A percentile compares a stretch with the other conserved stretches of the same genome.
Evolutionary conservation across 1,140 invertebrate genomes (phyloP).

Genomic region (Danaus plexippus): DNA sequence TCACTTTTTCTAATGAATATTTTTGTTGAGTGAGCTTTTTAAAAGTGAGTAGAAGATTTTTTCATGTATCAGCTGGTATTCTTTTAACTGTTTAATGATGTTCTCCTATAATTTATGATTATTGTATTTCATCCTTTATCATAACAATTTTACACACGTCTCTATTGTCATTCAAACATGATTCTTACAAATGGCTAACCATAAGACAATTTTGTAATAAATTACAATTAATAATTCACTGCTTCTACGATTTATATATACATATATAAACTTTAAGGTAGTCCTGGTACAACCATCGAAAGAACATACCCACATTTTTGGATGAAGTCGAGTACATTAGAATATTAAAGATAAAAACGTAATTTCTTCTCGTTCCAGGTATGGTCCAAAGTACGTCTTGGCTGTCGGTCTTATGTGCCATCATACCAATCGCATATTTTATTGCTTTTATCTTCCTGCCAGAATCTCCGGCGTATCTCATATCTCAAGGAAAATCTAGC

Average conservation of each 20-base stretch:
- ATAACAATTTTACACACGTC: slow-evolving; percentile 22
- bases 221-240: too few species aligned
- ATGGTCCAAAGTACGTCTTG: slow-evolving; percentile 72
- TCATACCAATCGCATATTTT: slow-evolving; percentile 78
- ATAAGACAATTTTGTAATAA: too few species aligned
- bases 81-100: slow-evolving; percentile 10
- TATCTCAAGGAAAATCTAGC: slow-evolving; percentile 62
- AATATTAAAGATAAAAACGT: too few species aligned
- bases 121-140: slow-evolving; percentile 20
- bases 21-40: too few species aligned
- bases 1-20: too few species aligned
- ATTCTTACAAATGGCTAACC: neutral
- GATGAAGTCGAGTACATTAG: too few species aligned
- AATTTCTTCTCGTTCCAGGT: slow-evolving; percentile 65
- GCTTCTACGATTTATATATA: too few species aligned
- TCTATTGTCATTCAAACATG: slow-evolving; percentile 7
- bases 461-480: slow-evolving; percentile 79
- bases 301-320: too few species aligned
- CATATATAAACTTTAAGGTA: too few species aligned
- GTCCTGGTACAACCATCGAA: too few species aligned
- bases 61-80: neutral
- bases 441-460: slow-evolving; percentile 82
- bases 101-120: slow-evolving; percentile 19
- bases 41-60: too few species aligned
- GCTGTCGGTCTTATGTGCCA: slow-evolving; percentile 77